phyloP scores from a whole-genome alignment of 2,888 invertebrate species.

The Ichneumoninae sp. region DNA sequence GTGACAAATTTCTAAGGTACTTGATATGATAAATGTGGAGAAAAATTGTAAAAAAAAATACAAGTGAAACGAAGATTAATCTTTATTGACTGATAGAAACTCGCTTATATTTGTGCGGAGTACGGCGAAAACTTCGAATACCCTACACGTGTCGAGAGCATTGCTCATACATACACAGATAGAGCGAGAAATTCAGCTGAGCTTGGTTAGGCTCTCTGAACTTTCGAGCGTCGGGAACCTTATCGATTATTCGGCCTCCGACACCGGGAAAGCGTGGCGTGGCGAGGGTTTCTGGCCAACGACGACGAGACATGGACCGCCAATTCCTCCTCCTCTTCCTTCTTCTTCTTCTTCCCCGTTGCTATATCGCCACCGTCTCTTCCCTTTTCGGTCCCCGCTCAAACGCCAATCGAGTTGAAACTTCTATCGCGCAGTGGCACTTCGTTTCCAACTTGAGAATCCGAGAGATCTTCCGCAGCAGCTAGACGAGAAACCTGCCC shows the following conservation, averaged over 20 bases:
- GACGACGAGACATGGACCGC: conserved; percentile 49
- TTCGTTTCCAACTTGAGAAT: conserved; percentile 56
- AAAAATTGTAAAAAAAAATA: neutral
- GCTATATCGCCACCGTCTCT: conserved; percentile 10
- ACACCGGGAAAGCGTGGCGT: conserved; percentile 52
- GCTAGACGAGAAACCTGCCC: conserved; percentile 39
- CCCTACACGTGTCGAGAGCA: neutral
- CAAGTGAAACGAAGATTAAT: neutral
- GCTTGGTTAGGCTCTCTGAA: conserved; percentile 44
- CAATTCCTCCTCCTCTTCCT: conserved; percentile 38
- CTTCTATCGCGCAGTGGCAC: conserved; percentile 58
- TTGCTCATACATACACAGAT: conserved; percentile 8
- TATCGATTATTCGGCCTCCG: conserved; percentile 65
- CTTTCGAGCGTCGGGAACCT: conserved; percentile 60
- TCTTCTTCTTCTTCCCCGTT: conserved; percentile 10
- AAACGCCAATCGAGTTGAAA: conserved; percentile 64
- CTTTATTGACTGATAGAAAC: neutral
- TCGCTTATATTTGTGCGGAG: conserved; percentile 1
- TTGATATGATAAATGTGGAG: neutral
- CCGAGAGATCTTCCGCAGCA: conserved; percentile 39
- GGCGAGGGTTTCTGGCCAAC: conserved; percentile 40
- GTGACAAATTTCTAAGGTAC: neutral
- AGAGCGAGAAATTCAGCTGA: conserved; percentile 44
- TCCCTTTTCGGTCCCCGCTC: conserved; percentile 11
- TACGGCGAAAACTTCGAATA: conserved; percentile 6